Evolutionary conservation across 2,113 vertebrate genomes (phyloP).

Genomic region (Hepsetus odoe): DNA sequence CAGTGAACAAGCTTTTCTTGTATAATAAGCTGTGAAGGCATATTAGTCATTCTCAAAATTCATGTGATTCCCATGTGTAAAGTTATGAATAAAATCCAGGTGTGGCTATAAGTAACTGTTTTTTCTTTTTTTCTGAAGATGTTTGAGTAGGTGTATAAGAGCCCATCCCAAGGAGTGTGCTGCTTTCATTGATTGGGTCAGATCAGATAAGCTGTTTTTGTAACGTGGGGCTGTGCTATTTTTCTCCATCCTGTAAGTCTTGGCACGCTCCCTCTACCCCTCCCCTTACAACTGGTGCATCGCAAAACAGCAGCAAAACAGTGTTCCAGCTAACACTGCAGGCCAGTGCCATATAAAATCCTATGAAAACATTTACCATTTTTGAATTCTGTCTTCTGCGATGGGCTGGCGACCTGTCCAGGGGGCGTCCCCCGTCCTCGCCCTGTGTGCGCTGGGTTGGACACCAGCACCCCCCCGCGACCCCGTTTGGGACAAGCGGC

Average conservation of each 20-base stretch:
- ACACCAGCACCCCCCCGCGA: too few relatives aligned
- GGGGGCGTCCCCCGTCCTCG: too few relatives aligned
- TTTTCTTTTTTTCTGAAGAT: neutral
- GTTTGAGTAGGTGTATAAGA: neutral
- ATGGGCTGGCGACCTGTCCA: too few relatives aligned
- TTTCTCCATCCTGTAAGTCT: conserved; percentile 11
- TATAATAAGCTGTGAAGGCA: neutral
- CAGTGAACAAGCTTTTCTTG: conserved; percentile 12
- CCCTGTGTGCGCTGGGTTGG: too few relatives aligned
- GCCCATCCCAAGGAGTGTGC: neutral
- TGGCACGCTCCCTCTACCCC: neutral
- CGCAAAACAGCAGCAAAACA: conserved; percentile 41
- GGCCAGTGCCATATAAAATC: conserved; percentile 28
- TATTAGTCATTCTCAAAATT: neutral
- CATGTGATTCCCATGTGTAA: neutral
- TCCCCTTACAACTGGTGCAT: conserved; percentile 37
- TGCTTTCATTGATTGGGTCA: neutral
- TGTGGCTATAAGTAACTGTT: neutral
- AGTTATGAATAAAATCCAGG: neutral
- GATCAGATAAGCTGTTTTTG: conserved; percentile 24
- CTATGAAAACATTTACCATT: neutral
- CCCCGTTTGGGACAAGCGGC: too few relatives aligned
- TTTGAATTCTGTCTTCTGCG: neutral
- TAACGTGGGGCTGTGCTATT: conserved; percentile 27
- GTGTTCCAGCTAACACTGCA: conserved; percentile 34